Evolutionary conservation across 2,888 invertebrate species (phyloP).

Genomic region (Nomada goodeniana): DNA sequence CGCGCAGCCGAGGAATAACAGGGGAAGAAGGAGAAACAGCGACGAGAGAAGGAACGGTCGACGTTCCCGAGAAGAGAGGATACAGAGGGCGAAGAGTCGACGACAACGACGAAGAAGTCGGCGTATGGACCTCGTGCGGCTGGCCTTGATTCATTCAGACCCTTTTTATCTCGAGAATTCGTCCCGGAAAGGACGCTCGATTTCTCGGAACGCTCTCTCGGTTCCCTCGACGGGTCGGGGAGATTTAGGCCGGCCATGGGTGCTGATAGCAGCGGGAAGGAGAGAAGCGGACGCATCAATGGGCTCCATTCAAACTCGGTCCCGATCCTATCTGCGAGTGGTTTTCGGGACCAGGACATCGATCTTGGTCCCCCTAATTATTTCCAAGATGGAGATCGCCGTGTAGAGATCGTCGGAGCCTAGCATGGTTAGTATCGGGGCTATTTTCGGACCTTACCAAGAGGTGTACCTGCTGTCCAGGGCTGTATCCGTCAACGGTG

Average conservation of each 20-base stretch:
- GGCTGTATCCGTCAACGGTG: conserved; percentile 30
- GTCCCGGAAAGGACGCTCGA: conserved; percentile 84
- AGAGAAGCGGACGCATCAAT: conserved; percentile 78
- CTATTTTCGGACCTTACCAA: conserved; percentile 64
- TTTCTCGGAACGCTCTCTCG: conserved; percentile 81
- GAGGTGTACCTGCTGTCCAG: conserved; percentile 51
- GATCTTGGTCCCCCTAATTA: conserved; percentile 84
- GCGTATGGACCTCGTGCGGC: conserved; percentile 68
- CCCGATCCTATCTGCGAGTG: conserved; percentile 79
- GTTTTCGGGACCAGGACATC: conserved; percentile 79
- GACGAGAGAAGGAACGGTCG: not conserved
- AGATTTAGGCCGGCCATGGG: conserved; percentile 71
- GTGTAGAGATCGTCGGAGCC: conserved; percentile 70
- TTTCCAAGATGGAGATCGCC: conserved; percentile 79
- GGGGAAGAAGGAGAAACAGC: not conserved
- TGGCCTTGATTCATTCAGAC: conserved; percentile 84
- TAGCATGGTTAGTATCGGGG: conserved; percentile 59
- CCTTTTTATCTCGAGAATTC: conserved; percentile 84
- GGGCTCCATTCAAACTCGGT: conserved; percentile 80
- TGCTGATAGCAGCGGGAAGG: conserved; percentile 68
- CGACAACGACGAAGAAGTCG: conserved; percentile 39
- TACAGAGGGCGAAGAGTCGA: conserved; percentile 6
- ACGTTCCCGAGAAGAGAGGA: conserved; percentile 12
- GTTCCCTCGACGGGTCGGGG: conserved; percentile 46
- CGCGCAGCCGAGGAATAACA: conserved; percentile 21